Evolutionary conservation across 2,888 invertebrate genomes (phyloP).

Genomic region (Phalera bucephala): DNA sequence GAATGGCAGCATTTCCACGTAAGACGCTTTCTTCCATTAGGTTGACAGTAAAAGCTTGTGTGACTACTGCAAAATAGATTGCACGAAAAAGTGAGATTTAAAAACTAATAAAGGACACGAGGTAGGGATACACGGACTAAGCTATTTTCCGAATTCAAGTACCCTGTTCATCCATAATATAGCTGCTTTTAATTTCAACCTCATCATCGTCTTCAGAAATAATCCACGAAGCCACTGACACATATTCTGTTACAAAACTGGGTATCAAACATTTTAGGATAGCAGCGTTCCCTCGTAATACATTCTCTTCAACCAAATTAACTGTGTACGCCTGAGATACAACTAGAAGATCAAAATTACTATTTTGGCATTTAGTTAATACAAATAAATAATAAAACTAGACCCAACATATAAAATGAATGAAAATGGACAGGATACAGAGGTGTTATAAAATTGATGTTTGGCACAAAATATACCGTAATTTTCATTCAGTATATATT

Average conservation of each 20-base stretch:
- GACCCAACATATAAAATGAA: not conserved
- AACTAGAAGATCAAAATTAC: constrained; percentile 56
- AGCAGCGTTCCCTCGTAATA: constrained; percentile 91
- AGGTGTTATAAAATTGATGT: constrained; percentile 12
- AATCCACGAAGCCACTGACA: constrained; percentile 90
- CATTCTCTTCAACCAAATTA: constrained; percentile 93
- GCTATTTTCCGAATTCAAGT: constrained; percentile 23
- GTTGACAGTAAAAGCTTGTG: constrained; percentile 94
- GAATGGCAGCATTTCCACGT: constrained; percentile 93
- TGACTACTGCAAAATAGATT: constrained; percentile 87
- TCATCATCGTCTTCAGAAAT: constrained; percentile 83
- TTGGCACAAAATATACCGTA: constrained; percentile 68
- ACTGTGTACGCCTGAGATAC: constrained; percentile 89
- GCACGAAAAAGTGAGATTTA: constrained; percentile 8
- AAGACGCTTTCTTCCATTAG: constrained; percentile 96
- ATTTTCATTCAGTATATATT: constrained; percentile 84
- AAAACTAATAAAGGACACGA: constrained; percentile 11
- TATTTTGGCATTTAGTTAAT: not conserved
- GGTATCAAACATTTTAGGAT: constrained; percentile 92
- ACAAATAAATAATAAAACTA: no score
- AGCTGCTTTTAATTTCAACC: constrained; percentile 59
- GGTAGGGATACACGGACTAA: constrained; percentile 22
- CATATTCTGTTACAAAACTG: constrained; percentile 93
- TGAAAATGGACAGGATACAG: constrained; percentile 19
- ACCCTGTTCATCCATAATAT: constrained; percentile 58